phyloP scores from a whole-genome alignment of 1,140 invertebrate species.

The Solen grandis region DNA sequence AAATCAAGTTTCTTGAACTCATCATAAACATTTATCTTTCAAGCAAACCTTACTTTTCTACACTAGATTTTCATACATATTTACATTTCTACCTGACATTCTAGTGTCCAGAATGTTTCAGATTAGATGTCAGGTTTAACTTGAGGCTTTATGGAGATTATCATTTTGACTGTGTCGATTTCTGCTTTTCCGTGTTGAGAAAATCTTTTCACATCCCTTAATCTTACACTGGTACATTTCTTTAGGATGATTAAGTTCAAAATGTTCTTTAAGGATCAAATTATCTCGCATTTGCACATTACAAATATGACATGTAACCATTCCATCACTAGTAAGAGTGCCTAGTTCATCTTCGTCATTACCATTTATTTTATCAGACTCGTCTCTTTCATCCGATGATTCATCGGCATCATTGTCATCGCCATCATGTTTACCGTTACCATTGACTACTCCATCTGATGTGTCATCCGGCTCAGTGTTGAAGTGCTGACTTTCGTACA shows the following conservation, averaged over 20 bases:
- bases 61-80: too few relatives aligned
- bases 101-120: too few relatives aligned
- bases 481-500: slow-evolving; percentile 59
- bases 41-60: too few relatives aligned
- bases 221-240: slow-evolving; percentile 89
- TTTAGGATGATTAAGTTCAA: slow-evolving; percentile 84
- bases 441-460: background rate
- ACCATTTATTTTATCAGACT: slow-evolving; percentile 40
- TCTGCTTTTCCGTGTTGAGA: slow-evolving; percentile 88
- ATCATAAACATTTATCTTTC: too few relatives aligned
- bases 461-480: slow-evolving; percentile 29
- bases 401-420: slow-evolving; percentile 35
- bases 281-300: slow-evolving; percentile 84
- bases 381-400: slow-evolving; percentile 40
- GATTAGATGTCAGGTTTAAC: too few relatives aligned
- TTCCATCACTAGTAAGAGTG: slow-evolving; percentile 8
- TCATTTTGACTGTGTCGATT: slow-evolving; percentile 86
- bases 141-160: slow-evolving; percentile 65
- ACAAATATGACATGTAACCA: slow-evolving; percentile 86
- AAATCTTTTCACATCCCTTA: slow-evolving; percentile 90
- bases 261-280: slow-evolving; percentile 85
- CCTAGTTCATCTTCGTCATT: slow-evolving; percentile 30
- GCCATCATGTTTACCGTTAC: background rate
- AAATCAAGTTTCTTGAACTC: background rate
- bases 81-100: too few relatives aligned